A percentile compares a stretch with the other conserved stretches of the same genome.
These are phyloP conservation scores for Oxyruncus cristatus DNA, from an alignment of 2,113 vertebrate species.

Conservation along the genomic window DNA sequence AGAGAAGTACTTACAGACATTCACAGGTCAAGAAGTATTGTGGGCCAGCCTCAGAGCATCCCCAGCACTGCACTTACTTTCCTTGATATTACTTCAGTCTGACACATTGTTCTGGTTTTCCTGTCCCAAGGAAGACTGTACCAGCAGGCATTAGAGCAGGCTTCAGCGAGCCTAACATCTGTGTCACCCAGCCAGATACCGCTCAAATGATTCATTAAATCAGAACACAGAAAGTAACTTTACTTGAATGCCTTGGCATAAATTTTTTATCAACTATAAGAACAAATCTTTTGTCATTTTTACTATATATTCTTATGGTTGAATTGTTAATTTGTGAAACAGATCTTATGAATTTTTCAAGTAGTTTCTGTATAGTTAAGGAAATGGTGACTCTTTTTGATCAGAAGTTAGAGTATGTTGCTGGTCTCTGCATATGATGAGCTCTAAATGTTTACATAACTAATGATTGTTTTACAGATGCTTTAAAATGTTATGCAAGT, in stretches of 20 bases:
- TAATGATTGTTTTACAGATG: not conserved
- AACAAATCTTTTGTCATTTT: conserved; percentile 98
- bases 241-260: conserved; percentile 93
- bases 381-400: conserved; percentile 57
- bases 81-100: conserved; percentile 87
- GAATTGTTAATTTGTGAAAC: conserved; percentile 91
- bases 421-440: not conserved
- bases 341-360: conserved; percentile 97
- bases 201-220: conserved; percentile 98
- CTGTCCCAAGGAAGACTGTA: conserved; percentile 75
- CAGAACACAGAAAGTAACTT: conserved; percentile 99
- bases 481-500: not conserved
- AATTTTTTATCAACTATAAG: conserved; percentile 95
- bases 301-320: conserved; percentile 76
- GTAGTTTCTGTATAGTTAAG: conserved; percentile 73
- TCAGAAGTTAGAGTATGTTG: conserved; percentile 54
- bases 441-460: conserved; percentile 21
- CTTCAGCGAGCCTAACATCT: conserved; percentile 87
- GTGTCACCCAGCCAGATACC: conserved; percentile 82
- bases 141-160: conserved; percentile 88
- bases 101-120: conserved; percentile 86
- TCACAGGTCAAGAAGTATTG: conserved; percentile 68
- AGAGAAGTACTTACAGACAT: conserved; percentile 72
- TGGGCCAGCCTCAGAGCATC: conserved; percentile 54
- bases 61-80: conserved; percentile 66